phyloP scores from a whole-genome alignment of 1,140 invertebrate species.

The Drosophila orosa region DNA sequence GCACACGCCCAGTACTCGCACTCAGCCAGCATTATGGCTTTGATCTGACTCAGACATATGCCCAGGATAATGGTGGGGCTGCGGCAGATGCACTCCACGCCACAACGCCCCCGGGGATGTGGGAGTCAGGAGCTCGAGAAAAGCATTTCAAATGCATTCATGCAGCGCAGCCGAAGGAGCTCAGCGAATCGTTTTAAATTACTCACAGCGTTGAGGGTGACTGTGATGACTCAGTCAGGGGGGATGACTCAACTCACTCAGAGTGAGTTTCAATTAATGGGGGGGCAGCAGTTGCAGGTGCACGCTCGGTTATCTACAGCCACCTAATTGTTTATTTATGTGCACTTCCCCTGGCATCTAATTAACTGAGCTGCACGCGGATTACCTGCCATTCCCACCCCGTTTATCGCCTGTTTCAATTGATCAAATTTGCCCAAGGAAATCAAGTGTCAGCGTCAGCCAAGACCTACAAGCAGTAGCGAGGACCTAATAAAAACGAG shows the following conservation, averaged over 20 bases:
- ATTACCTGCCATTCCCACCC: constrained; percentile 32
- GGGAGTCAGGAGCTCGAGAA: constrained; percentile 4
- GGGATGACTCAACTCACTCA: neutral
- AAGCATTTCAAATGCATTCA: constrained; percentile 62
- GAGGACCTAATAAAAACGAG: constrained; percentile 68
- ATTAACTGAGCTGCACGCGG: constrained; percentile 54
- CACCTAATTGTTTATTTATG: constrained; percentile 29
- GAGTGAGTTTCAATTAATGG: constrained; percentile 67
- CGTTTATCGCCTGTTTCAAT: constrained; percentile 51
- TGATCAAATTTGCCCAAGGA: constrained; percentile 64
- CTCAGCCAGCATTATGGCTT: constrained; percentile 43
- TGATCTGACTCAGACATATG: constrained; percentile 61
- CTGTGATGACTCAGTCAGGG: constrained; percentile 35
- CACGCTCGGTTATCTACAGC: constrained; percentile 29
- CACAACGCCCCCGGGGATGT: constrained; percentile 7
- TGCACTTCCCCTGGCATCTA: constrained; percentile 42
- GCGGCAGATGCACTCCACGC: constrained; percentile 26
- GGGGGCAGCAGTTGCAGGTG: constrained; percentile 52
- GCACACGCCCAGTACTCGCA: constrained; percentile 23
- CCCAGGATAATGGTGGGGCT: constrained; percentile 40
- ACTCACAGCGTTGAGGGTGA: constrained; percentile 32
- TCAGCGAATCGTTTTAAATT: constrained; percentile 61
- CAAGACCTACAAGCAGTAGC: constrained; percentile 7
- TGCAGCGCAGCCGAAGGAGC: constrained; percentile 10
- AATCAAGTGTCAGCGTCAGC: constrained; percentile 48